Evolutionary conservation across 64 coral and sea anemone species (phyloP), one percentile per base, ranked within the genome.

Genomic region (Cladopsammia gracilis): DNA sequence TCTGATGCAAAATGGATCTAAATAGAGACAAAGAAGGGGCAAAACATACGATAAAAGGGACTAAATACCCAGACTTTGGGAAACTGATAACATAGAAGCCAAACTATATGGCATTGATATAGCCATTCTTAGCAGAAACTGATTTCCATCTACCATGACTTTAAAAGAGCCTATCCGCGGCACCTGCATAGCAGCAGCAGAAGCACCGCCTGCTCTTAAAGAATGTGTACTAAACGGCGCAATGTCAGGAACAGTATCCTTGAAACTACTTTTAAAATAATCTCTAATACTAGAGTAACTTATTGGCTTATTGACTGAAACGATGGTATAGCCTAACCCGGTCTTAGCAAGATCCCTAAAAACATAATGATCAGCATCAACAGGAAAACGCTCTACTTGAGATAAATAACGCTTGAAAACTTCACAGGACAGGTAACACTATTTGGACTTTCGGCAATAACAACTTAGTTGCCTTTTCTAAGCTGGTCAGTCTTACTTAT

Each of bases 31-130:
- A 70, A 25, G 67, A 70, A 70, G 34, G 67, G 67, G 67, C 22
- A 65, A 62, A 58, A 62, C 22, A 62, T 83, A 64, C 77, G 19
- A 64, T 20, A 44, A 70, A 70, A 10, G 10, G 67, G 49, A 74
- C 56, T 92, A 92, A 65, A 92, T 73, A 48, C 59, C 71, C 64
- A 92, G 16, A 18, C 66, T 61, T 65, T 76, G 59, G 58, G 90
- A 92, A 44, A 85, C 90, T 73, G 80, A 85, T 26, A 85, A 26
- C 48, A 69, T 76, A 44, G 69, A 70, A 72, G 48, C 52, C 45
- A 85, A 60, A 25, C 62, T 72, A 22, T 92, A n/a, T n/a, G n/a
- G n/a, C 90, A n/a, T 85, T 20, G 22, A 92, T 23, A 49, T 82
- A 90, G 43, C 58, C 76, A 62, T 90, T 54, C 25, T 92, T 71